A percentile compares a stretch with the other conserved stretches of the same genome.
phyloP scores from a whole-genome alignment of 1,140 invertebrate species.

The Nephotettix cincticeps region DNA sequence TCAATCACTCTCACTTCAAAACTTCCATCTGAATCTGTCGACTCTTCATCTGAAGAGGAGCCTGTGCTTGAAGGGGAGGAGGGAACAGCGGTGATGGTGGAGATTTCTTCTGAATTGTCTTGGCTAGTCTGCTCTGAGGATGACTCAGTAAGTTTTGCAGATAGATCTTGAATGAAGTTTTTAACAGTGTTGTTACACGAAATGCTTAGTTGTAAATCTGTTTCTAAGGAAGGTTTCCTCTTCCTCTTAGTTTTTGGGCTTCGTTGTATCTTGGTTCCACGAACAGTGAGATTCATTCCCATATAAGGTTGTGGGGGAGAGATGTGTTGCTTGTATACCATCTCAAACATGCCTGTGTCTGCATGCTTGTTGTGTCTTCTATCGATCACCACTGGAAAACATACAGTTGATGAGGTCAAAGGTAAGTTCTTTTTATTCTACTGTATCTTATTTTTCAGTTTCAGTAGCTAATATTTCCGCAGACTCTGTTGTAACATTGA shows the following conservation, averaged over 20 bases:
- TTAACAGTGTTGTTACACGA: slow-evolving; percentile 16
- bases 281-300: slow-evolving; percentile 71
- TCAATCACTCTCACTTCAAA: slow-evolving; percentile 3
- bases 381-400: slow-evolving; percentile 78
- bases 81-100: neutral
- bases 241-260: slow-evolving; percentile 27
- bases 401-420: too few relatives aligned
- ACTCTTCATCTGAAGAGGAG: neutral
- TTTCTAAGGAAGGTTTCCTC: slow-evolving; percentile 10
- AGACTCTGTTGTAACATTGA: too few relatives aligned
- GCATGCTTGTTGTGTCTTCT: slow-evolving; percentile 71
- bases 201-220: neutral
- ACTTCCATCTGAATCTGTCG: neutral
- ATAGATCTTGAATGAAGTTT: slow-evolving; percentile 22
- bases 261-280: slow-evolving; percentile 55
- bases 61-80: neutral
- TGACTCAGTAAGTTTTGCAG: neutral
- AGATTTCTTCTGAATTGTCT: neutral
- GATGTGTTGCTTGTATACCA: slow-evolving; percentile 74
- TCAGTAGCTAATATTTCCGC: too few relatives aligned
- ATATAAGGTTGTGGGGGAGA: slow-evolving; percentile 81
- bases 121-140: neutral
- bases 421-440: too few relatives aligned
- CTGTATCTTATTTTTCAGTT: too few relatives aligned
- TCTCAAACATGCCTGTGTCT: slow-evolving; percentile 83